These are phyloP conservation scores for Coelogynopora nodosa DNA, from an alignment of 2,888 invertebrate genomes.

Conservation along the genomic window DNA sequence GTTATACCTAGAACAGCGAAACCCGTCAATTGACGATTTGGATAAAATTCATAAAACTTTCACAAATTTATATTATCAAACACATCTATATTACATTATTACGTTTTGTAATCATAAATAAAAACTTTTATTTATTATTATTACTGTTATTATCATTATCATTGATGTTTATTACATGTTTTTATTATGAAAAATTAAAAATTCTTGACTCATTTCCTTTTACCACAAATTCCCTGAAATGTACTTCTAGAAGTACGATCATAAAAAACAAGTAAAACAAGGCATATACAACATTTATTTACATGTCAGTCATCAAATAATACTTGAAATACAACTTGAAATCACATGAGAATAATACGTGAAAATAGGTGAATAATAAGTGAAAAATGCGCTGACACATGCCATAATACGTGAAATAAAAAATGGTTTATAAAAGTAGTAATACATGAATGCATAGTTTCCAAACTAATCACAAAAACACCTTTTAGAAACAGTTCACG, in stretches of 20 bases:
- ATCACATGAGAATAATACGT: not conserved
- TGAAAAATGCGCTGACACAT: not conserved
- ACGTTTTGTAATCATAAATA: not conserved
- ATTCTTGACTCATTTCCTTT: not conserved
- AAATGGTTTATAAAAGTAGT: not conserved
- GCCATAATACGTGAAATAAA: not conserved
- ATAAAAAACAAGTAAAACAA: not conserved
- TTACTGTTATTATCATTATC: not conserved
- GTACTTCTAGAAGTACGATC: not conserved
- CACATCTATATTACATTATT: not conserved
- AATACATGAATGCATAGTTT: not conserved
- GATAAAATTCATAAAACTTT: not conserved
- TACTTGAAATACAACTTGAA: not conserved
- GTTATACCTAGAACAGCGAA: not conserved
- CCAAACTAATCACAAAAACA: not conserved
- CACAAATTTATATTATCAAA: not conserved
- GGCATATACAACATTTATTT: not conserved
- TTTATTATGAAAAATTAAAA: not conserved
- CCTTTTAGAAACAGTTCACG: constrained; percentile 12
- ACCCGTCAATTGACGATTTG: not conserved
- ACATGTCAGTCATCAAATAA: not conserved
- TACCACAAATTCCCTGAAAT: not conserved
- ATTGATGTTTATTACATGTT: not conserved
- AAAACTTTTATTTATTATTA: not conserved
- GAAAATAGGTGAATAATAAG: not conserved